Evolutionary conservation across 2,797 vertebrate genomes (phyloP).

Genomic region (Semotilus atromaculatus): DNA sequence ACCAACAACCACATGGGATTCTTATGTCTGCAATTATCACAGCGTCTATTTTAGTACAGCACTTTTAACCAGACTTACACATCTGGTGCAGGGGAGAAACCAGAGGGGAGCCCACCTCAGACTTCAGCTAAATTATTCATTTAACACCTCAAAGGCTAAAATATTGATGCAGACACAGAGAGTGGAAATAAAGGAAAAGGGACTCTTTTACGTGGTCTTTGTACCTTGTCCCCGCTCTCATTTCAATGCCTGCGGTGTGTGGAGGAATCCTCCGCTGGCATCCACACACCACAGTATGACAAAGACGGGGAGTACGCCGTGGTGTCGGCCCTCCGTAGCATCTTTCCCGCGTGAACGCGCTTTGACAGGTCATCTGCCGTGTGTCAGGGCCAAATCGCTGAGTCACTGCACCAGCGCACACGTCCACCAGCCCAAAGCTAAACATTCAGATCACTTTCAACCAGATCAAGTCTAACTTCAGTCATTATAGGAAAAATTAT

Average conservation of each 20-base stretch:
- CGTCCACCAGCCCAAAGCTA: not conserved
- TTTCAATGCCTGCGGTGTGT: not conserved
- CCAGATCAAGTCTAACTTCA: not conserved
- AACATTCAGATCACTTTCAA: not conserved
- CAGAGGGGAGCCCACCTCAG: slow-evolving; percentile 46
- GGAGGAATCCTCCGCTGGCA: not conserved
- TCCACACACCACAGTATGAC: not conserved
- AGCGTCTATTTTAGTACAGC: not conserved
- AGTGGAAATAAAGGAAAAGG: too few relatives aligned
- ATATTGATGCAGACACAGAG: slow-evolving; percentile 68
- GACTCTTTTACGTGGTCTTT: slow-evolving; percentile 23
- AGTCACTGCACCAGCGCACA: not conserved
- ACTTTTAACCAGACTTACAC: not conserved
- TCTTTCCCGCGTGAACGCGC: slow-evolving; percentile 11
- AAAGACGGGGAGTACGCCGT: not conserved
- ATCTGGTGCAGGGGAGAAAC: not conserved
- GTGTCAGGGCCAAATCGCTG: slow-evolving; percentile 10
- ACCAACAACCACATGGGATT: not conserved
- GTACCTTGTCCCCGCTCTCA: not conserved
- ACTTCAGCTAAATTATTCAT: slow-evolving; percentile 72
- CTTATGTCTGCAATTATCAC: not conserved
- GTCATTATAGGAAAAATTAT: not conserved
- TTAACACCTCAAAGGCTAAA: slow-evolving; percentile 67
- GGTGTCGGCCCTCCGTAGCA: not conserved
- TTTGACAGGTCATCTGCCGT: slow-evolving; percentile 28